A percentile compares a stretch with the other conserved stretches of the same genome.
phyloP scores from a whole-genome alignment of 2,888 invertebrate species.

The Sabatieria punctata region DNA sequence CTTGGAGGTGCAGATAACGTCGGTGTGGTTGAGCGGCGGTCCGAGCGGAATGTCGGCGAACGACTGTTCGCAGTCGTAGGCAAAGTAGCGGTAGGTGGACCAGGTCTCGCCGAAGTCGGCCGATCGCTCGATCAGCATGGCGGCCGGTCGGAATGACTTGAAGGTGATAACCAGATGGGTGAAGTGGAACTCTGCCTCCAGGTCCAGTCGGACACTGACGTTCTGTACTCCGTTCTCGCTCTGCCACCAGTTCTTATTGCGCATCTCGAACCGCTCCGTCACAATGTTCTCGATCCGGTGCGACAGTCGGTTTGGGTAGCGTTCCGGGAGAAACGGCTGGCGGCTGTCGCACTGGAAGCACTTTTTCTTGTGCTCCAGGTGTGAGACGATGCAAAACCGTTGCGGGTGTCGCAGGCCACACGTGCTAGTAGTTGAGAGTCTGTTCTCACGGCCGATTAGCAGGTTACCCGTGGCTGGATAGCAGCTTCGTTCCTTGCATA shows the following conservation, averaged over 20 bases:
- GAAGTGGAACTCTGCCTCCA: slow-evolving; percentile 98
- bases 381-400: slow-evolving; percentile 79
- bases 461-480: slow-evolving; percentile 98
- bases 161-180: slow-evolving; percentile 96
- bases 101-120: slow-evolving; percentile 89
- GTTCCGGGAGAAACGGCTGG: slow-evolving; percentile 42
- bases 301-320: slow-evolving; percentile 15
- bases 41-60: slow-evolving; percentile 61
- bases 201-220: slow-evolving; percentile 72
- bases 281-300: slow-evolving; percentile 27
- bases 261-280: slow-evolving; percentile 21
- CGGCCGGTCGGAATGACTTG: slow-evolving; percentile 91
- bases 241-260: slow-evolving; percentile 75
- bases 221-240: slow-evolving; percentile 90
- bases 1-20: slow-evolving; percentile 81
- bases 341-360: slow-evolving; percentile 91
- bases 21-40: slow-evolving; percentile 57
- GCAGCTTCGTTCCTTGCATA: slow-evolving; percentile 87
- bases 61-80: slow-evolving; percentile 70
- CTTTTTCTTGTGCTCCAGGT: slow-evolving; percentile 76
- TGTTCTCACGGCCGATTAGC: slow-evolving; percentile 79
- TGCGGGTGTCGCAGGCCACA: slow-evolving; percentile 57
- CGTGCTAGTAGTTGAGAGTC: slow-evolving; percentile 76
- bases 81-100: slow-evolving; percentile 92
- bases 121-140: slow-evolving; percentile 90